A percentile compares a stretch with the other conserved stretches of the same genome.
Conservation (phyloP, 2,888 invertebrate genomes). For the Fragum whitleyi region DNA sequence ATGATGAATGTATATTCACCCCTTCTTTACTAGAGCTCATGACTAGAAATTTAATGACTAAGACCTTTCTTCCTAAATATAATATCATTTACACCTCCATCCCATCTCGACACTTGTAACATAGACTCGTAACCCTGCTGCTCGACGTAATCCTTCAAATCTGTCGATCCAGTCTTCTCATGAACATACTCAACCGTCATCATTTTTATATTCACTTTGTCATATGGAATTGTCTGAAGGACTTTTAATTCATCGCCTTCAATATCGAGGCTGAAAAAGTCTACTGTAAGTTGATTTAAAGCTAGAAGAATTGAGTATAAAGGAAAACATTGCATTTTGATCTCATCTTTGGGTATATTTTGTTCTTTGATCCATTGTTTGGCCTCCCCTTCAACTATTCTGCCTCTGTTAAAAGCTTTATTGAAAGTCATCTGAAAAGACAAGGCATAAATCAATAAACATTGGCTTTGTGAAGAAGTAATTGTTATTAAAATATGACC, state of each 20-base stretch:
- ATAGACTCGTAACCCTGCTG: conserved; percentile 63
- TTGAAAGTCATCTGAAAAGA: conserved; percentile 70
- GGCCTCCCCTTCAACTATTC: conserved; percentile 53
- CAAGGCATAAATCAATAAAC: too few relatives aligned
- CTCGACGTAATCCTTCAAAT: conserved; percentile 56
- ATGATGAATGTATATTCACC: too few relatives aligned
- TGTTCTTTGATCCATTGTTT: conserved; percentile 61
- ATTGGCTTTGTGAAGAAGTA: too few relatives aligned
- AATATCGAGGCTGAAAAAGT: conserved; percentile 90
- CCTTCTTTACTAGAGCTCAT: too few relatives aligned
- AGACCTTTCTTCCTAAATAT: conserved; percentile 67
- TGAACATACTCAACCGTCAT: conserved; percentile 73
- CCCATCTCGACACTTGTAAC: conserved; percentile 62
- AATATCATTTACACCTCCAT: conserved; percentile 67
- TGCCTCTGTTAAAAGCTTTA: conserved; percentile 67
- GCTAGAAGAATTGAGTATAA: conserved; percentile 93
- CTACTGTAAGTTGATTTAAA: conserved; percentile 89
- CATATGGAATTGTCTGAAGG: conserved; percentile 88
- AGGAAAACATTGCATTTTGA: conserved; percentile 92
- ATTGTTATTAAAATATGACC: too few relatives aligned
- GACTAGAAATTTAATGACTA: conserved; percentile 23
- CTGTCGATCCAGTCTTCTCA: conserved; percentile 41
- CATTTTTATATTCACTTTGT: conserved; percentile 86
- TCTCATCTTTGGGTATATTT: conserved; percentile 46
- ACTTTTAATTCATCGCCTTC: conserved; percentile 87